A percentile compares a stretch with the other conserved stretches of the same genome.
phyloP scores from a whole-genome alignment of 2,888 invertebrate species.

The Ormyrus nitidulus region DNA sequence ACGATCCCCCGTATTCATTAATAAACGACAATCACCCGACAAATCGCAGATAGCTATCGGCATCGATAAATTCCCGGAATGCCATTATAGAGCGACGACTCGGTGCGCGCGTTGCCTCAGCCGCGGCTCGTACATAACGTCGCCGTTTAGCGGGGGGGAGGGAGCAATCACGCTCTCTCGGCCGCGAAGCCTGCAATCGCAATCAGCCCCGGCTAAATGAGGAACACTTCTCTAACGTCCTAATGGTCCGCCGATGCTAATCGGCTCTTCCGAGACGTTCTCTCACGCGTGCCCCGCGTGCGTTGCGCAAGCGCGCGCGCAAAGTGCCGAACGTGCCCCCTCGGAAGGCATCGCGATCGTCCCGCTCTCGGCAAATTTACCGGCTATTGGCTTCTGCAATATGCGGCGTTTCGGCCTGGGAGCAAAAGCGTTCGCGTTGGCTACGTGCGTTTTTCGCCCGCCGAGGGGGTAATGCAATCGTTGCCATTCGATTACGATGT shows the following conservation, averaged over 20 bases:
- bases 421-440: background rate
- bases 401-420: background rate
- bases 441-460: no score
- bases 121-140: no score
- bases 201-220: slow-evolving; percentile 38
- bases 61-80: no score
- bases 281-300: background rate
- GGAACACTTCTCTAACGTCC: slow-evolving; percentile 1
- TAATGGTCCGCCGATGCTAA: slow-evolving; percentile 24
- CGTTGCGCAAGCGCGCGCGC: background rate
- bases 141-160: slow-evolving; percentile 14
- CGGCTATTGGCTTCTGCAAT: slow-evolving; percentile 8
- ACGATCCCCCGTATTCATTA: no score
- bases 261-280: slow-evolving; percentile 21
- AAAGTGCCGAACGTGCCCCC: background rate
- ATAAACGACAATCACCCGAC: no score
- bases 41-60: no score
- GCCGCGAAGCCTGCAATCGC: slow-evolving; percentile 41
- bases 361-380: no score
- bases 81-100: no score
- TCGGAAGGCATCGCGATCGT: background rate
- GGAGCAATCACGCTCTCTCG: slow-evolving; percentile 57
- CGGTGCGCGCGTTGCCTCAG: no score
- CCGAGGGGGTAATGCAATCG: no score
- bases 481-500: no score